Percentiles rank a stretch among this genome's conserved stretches.
Evolutionary conservation across 2,888 invertebrate genomes (phyloP).

Genomic region (Megastigmus dorsalis): DNA sequence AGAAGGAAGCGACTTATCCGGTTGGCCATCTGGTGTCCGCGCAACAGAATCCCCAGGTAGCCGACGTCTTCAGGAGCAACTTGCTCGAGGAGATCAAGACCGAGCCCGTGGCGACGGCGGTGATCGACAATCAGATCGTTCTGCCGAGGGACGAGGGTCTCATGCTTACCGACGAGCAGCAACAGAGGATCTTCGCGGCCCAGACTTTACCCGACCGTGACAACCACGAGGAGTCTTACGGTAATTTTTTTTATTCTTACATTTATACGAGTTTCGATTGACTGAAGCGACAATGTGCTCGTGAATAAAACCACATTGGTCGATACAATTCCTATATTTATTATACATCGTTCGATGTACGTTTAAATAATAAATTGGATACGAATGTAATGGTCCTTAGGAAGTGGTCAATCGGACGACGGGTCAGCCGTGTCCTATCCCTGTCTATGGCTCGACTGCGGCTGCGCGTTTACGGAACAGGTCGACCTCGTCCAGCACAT

Average conservation of each 20-base stretch:
- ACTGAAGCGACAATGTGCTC: no score
- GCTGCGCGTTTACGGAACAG: slow-evolving; percentile 86
- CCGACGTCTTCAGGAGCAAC: slow-evolving; percentile 45
- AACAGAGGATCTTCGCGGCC: slow-evolving; percentile 50
- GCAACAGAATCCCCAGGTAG: slow-evolving; percentile 41
- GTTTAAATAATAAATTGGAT: no score
- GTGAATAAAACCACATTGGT: no score
- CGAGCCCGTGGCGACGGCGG: slow-evolving; percentile 11
- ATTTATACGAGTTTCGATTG: no score
- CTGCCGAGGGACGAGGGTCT: slow-evolving; percentile 73
- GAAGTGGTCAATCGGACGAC: slow-evolving; percentile 54
- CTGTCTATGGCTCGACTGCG: slow-evolving; percentile 93
- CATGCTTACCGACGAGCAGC: slow-evolving; percentile 58
- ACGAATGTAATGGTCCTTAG: no score
- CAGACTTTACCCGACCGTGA: slow-evolving; percentile 9
- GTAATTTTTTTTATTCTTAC: slow-evolving; percentile 49
- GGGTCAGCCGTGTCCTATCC: slow-evolving; percentile 65
- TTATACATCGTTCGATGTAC: no score
- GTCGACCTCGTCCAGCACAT: slow-evolving; percentile 88
- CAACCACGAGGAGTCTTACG: slow-evolving; percentile 58
- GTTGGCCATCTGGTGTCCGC: slow-evolving; percentile 69
- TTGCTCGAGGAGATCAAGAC: slow-evolving; percentile 46
- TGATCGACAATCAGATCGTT: slow-evolving; percentile 73
- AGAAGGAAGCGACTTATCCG: slow-evolving; percentile 60
- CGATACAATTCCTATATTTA: neutral